Conservation (phyloP, 2,888 invertebrate genomes). For the Elmis aenea region DNA sequence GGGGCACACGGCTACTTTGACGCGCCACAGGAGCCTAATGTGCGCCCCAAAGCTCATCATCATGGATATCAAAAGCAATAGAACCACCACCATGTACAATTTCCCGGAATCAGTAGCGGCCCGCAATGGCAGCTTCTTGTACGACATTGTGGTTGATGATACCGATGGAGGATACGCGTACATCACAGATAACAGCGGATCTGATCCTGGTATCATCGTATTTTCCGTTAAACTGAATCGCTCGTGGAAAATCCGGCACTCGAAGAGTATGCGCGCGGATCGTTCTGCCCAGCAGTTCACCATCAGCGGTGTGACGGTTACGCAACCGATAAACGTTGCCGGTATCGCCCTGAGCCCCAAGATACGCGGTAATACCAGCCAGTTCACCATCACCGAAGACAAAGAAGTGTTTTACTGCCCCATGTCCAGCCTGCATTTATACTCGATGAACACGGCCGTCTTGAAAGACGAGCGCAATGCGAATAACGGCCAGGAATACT, state of each 20-base stretch:
- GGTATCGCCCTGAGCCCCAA: constrained; percentile 66
- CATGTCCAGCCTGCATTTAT: constrained; percentile 63
- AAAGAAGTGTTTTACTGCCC: constrained; percentile 63
- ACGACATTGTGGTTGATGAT: constrained; percentile 71
- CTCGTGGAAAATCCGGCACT: constrained; percentile 67
- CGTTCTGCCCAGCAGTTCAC: constrained; percentile 55
- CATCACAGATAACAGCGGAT: constrained; percentile 64
- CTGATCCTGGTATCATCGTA: constrained; percentile 65
- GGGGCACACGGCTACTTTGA: constrained; percentile 60
- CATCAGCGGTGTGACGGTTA: constrained; percentile 55
- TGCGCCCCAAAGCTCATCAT: constrained; percentile 67
- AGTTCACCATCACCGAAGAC: constrained; percentile 32
- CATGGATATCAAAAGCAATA: constrained; percentile 59
- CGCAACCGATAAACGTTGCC: constrained; percentile 59
- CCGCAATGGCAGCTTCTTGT: constrained; percentile 57
- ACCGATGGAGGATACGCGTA: constrained; percentile 64
- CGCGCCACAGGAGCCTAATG: constrained; percentile 47
- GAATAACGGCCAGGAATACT: constrained; percentile 29
- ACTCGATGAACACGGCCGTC: constrained; percentile 58
- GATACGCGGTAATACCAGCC: constrained; percentile 23
- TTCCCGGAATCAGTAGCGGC: constrained; percentile 59
- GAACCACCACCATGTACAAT: constrained; percentile 52
- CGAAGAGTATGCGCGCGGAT: constrained; percentile 58
- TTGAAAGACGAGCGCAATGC: constrained; percentile 48
- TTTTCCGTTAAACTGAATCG: constrained; percentile 60